These are phyloP conservation scores for Chironomus tentans DNA, from an alignment of 2,888 invertebrate species.

Conservation along the genomic window DNA sequence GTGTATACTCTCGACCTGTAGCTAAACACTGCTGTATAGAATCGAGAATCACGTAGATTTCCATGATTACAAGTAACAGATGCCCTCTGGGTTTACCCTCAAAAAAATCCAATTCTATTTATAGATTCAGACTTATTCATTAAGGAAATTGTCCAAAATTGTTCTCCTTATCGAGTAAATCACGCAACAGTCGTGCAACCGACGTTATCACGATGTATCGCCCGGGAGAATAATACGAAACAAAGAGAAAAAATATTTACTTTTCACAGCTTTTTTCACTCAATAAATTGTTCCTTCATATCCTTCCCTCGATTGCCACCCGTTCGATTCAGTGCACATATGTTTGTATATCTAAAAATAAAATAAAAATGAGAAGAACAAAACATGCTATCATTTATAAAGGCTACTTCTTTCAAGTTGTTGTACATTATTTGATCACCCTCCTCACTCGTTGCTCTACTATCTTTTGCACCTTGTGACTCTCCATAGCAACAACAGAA, in stretches of 20 bases:
- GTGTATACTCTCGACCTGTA: no score
- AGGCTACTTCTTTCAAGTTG: not conserved
- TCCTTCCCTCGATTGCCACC: not conserved
- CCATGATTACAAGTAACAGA: no score
- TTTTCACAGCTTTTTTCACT: constrained; percentile 4
- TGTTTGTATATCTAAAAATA: not conserved
- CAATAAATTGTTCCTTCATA: constrained; percentile 7
- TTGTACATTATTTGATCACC: not conserved
- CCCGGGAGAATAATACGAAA: not conserved
- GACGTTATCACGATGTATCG: not conserved
- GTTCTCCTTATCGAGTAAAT: not conserved
- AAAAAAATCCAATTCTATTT: no score
- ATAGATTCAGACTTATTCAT: no score
- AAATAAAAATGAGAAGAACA: not conserved
- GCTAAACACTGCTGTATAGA: no score
- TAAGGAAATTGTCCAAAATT: no score
- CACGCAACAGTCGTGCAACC: not conserved
- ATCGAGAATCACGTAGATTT: no score
- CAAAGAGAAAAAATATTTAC: constrained; percentile 16
- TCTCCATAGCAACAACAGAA: not conserved
- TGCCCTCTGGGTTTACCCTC: no score
- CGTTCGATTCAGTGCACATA: constrained; percentile 3
- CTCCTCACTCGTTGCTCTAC: not conserved
- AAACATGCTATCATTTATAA: not conserved
- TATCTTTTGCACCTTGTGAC: not conserved